Evolutionary conservation across 2,888 invertebrate genomes (phyloP).

Genomic region (Athalia cordata): DNA sequence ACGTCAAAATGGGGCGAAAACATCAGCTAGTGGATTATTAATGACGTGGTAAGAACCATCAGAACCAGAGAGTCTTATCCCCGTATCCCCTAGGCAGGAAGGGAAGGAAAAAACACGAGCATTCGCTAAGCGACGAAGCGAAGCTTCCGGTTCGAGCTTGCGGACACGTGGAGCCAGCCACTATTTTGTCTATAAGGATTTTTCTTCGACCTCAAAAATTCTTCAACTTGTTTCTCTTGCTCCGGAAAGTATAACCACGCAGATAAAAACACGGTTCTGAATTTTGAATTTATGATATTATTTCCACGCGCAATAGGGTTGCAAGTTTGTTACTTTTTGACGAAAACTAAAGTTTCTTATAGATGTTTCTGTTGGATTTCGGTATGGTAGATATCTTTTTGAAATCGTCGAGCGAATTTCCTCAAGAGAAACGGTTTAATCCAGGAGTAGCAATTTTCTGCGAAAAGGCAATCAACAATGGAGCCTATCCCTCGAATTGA

Average conservation of each 20-base stretch:
- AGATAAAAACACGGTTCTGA: not conserved
- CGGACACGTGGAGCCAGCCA: constrained; percentile 15
- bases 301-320: too few species aligned
- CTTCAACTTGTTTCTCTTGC: constrained; percentile 2
- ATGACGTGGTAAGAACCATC: constrained; percentile 41
- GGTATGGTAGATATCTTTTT: constrained; percentile 13
- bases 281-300: not conserved
- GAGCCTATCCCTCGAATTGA: constrained; percentile 49
- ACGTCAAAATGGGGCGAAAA: constrained; percentile 42
- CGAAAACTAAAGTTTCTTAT: not conserved
- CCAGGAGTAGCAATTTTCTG: constrained; percentile 60
- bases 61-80: constrained; percentile 34
- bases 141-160: constrained; percentile 35
- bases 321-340: too few species aligned
- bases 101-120: constrained; percentile 37
- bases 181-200: not conserved
- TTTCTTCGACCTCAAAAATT: constrained; percentile 21
- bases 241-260: not conserved
- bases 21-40: constrained; percentile 41
- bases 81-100: constrained; percentile 27
- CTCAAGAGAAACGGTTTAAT: constrained; percentile 56
- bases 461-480: constrained; percentile 61
- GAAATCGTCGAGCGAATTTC: constrained; percentile 53
- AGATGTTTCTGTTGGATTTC: constrained; percentile 1
- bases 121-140: constrained; percentile 34